phyloP scores from a whole-genome alignment of 2,113 vertebrate genomes.

The Dasyornis broadbenti region DNA sequence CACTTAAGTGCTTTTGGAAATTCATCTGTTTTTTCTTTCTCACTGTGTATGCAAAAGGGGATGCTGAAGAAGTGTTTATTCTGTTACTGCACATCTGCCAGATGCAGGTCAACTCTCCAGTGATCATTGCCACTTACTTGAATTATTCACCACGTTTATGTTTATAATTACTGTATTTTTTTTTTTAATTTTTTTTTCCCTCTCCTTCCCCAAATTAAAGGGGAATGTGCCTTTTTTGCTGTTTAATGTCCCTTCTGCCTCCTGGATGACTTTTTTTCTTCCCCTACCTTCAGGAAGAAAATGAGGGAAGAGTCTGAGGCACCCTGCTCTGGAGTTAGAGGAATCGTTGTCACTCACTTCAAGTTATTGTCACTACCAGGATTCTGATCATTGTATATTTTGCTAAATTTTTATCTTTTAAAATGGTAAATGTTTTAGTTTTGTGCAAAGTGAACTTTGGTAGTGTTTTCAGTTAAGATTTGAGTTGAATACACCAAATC shows the following conservation, averaged over 20 bases:
- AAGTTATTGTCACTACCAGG: not conserved
- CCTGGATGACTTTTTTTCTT: not conserved
- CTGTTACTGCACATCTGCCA: not conserved
- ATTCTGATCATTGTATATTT: not conserved
- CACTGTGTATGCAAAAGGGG: fast-evolving
- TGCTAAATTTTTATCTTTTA: not conserved
- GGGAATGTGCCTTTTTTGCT: not conserved
- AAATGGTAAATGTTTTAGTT: not conserved
- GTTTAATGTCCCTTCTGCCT: not conserved
- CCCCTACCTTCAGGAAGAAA: not conserved
- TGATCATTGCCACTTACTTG: not conserved
- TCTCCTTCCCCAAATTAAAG: not conserved
- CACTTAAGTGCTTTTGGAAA: not conserved
- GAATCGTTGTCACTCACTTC: not conserved
- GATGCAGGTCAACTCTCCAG: not conserved
- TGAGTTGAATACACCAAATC: not conserved
- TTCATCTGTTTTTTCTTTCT: not conserved
- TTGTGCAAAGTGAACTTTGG: not conserved
- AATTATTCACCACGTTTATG: not conserved
- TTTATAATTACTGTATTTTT: not conserved
- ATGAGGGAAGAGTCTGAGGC: not conserved
- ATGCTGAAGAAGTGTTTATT: not conserved
- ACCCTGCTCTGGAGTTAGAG: not conserved
- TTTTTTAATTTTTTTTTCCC: not conserved
- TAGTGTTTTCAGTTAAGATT: not conserved